Conservation (phyloP, 2,113 vertebrate species). For the Dasyurus viverrinus region DNA sequence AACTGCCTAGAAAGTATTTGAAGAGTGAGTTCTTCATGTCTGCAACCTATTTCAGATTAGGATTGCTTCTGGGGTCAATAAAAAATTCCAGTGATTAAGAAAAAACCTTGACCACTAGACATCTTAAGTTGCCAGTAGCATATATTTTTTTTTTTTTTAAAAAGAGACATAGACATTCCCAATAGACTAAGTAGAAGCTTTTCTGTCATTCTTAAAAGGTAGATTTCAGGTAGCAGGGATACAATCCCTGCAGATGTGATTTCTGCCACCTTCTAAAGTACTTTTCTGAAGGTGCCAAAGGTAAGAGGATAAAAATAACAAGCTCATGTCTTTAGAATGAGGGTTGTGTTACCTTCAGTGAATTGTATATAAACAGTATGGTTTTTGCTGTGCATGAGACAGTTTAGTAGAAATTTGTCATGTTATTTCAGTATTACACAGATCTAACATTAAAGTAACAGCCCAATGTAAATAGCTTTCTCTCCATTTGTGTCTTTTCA, state of each 20-base stretch:
- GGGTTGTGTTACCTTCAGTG: constrained; percentile 38
- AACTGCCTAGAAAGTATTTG: background rate
- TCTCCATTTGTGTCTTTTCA: background rate
- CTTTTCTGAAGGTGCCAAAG: constrained; percentile 23
- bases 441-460: constrained; percentile 17
- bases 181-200: constrained; percentile 6
- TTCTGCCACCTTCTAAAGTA: constrained; percentile 14
- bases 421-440: constrained; percentile 33
- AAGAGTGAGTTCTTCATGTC: background rate
- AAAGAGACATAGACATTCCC: background rate
- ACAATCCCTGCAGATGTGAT: constrained; percentile 5
- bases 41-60: constrained; percentile 19
- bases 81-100: constrained; percentile 4
- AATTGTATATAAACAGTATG: constrained; percentile 33
- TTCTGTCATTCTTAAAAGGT: background rate
- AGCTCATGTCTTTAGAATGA: constrained; percentile 40
- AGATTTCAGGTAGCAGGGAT: background rate
- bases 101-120: background rate
- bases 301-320: background rate
- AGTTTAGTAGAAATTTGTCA: constrained; percentile 21
- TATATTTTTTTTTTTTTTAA: background rate
- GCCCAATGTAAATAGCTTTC: constrained; percentile 18
- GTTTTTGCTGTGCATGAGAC: background rate
- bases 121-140: constrained; percentile 1
- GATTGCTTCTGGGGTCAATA: constrained; percentile 2